Evolutionary conservation across 2,888 invertebrate species (phyloP).

Genomic region (Cryptocheilus praepositus): DNA sequence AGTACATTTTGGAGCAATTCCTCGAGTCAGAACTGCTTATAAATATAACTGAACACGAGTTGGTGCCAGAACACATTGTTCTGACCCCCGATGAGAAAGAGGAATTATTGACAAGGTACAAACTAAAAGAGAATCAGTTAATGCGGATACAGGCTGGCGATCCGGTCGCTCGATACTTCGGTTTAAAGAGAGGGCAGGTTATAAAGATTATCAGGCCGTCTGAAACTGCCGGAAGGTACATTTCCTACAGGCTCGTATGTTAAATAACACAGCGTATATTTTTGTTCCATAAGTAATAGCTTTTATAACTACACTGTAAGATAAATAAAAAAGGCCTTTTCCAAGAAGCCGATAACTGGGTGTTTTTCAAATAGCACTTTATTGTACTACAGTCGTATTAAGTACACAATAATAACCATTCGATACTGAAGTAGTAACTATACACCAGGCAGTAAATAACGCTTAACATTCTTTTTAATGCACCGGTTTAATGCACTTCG

Average conservation of each 20-base stretch:
- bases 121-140: slow-evolving; percentile 98
- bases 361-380: slow-evolving; percentile 47
- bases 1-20: slow-evolving; percentile 98
- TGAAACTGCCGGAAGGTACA: slow-evolving; percentile 98
- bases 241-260: slow-evolving; percentile 96
- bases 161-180: slow-evolving; percentile 99
- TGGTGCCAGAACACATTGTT: slow-evolving; percentile 99
- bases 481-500: slow-evolving; percentile 21
- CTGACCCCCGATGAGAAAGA: slow-evolving; percentile 98
- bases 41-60: slow-evolving; percentile 97
- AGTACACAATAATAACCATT: slow-evolving; percentile 46
- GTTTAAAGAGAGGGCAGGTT: slow-evolving; percentile 97
- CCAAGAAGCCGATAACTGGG: not conserved
- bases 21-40: slow-evolving; percentile 95
- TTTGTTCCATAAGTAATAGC: slow-evolving; percentile 22
- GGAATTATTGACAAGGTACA: slow-evolving; percentile 95
- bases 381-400: slow-evolving; percentile 47
- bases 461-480: slow-evolving; percentile 29
- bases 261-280: slow-evolving; percentile 68
- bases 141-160: slow-evolving; percentile 99
- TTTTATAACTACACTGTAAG: slow-evolving; percentile 16
- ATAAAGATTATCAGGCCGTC: slow-evolving; percentile 98
- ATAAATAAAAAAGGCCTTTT: not conserved
- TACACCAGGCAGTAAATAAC: slow-evolving; percentile 49
- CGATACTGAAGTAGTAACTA: slow-evolving; percentile 41